phyloP scores from a whole-genome alignment of 2,113 vertebrate genomes.

The Psittacula cyanocephala region DNA sequence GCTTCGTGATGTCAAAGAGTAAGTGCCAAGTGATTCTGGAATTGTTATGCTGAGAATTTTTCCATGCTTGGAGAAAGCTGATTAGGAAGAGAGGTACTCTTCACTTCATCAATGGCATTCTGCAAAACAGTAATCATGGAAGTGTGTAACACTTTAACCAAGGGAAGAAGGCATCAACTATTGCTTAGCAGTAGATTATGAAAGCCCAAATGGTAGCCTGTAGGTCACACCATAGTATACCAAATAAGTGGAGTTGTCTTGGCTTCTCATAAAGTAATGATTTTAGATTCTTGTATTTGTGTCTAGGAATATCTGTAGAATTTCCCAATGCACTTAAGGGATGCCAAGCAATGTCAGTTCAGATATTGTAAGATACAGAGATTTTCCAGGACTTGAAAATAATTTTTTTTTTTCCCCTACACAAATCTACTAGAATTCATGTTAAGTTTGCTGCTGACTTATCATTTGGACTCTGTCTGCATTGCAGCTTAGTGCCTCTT shows the following conservation, averaged over 20 bases:
- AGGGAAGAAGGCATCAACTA: background rate
- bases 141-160: background rate
- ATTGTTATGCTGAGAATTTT: background rate
- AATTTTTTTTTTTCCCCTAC: background rate
- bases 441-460: background rate
- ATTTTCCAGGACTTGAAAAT: background rate
- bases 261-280: background rate
- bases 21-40: slow-evolving; percentile 67
- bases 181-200: background rate
- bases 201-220: background rate
- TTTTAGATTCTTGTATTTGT: background rate
- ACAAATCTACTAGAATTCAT: background rate
- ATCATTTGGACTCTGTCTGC: fast-evolving
- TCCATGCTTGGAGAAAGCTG: background rate
- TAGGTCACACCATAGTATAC: background rate
- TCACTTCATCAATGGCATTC: background rate
- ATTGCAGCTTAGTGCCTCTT: background rate
- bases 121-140: background rate
- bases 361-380: background rate
- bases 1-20: slow-evolving; percentile 99
- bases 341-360: background rate
- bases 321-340: background rate
- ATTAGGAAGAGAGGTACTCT: background rate
- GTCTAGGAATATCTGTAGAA: background rate
- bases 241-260: background rate